phyloP scores from a whole-genome alignment of 2,113 vertebrate species.

The Paradoxurus hermaphroditus region DNA sequence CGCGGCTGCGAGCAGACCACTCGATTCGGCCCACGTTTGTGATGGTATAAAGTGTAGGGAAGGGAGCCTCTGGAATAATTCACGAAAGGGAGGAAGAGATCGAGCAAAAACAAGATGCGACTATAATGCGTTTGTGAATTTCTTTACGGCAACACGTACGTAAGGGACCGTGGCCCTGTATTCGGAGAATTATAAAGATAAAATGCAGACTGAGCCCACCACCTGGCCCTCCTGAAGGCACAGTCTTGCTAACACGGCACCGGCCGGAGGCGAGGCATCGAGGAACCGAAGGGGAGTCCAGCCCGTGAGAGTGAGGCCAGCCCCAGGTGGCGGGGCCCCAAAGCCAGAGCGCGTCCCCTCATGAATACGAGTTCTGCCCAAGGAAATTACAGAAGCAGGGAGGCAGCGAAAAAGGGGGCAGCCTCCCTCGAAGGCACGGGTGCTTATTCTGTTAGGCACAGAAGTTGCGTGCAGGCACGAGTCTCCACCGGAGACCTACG shows the following conservation, averaged over 20 bases:
- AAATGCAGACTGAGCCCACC: neutral
- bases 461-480: neutral
- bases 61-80: neutral
- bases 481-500: neutral
- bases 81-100: neutral
- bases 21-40: neutral
- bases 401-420: neutral
- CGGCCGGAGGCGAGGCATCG: accelerated
- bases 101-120: neutral
- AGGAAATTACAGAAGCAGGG: neutral
- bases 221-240: too few species aligned
- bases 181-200: neutral
- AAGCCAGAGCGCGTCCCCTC: neutral
- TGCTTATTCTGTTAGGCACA: neutral
- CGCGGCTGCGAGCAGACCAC: neutral
- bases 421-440: too few species aligned
- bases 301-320: neutral
- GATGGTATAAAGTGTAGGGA: neutral
- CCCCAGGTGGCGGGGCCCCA: accelerated
- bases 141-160: neutral
- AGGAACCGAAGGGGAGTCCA: neutral
- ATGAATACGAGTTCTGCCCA: neutral
- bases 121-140: neutral
- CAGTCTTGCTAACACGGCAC: neutral
- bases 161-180: neutral